Evolutionary conservation across 2,797 vertebrate genomes (phyloP), one percentile per base, ranked within the genome.

Genomic region (Fratercula arctica): DNA sequence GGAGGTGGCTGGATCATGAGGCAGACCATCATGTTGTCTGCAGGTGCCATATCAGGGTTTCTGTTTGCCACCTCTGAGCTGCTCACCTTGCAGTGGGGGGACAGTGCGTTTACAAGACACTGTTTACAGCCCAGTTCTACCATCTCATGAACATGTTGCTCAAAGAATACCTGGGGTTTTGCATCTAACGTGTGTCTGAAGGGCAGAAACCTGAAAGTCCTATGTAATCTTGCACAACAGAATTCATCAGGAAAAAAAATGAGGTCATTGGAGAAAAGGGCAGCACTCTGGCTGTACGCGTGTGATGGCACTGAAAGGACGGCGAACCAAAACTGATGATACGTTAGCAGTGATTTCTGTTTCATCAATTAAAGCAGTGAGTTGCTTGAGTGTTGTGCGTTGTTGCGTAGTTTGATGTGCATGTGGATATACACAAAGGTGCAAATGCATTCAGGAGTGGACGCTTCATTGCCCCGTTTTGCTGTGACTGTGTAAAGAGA

Each of bases 221-320:
- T 25, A 0, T 2, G 9, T 48, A 21, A 21, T n/a, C 67, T 19
- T 28, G 43, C 23, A 8, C 1, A 3, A 64, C 28, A 31, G 3
- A 60, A 76, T 67, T 60, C 13, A 43, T 25, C 13, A 7, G 50
- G 25, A 15, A 20, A 41, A 63, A 26, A 13, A 7, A 1, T 1
- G 2, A n/a, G 48, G n/a, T 37, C 19, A 18, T 2, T 11, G 18
- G 45, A 63, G 82, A 16, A 60, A 64, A 77, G 41, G 16, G 6
- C 0, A 0, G 43, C 9, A 14, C 13, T 33, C 31, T 54, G 57
- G n/a, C 7, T 46, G 29, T 63, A 1, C 1, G 10, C 4, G 2
- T 16, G 26, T 25, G 48, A 13, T 67, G 73, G 6, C 59, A 15
- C 12, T 6, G 23, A 45, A 76, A 57, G 64, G 56, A 14, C 3